phyloP scores from a whole-genome alignment of 2,113 vertebrate species.

The Nesogale talazaci region DNA sequence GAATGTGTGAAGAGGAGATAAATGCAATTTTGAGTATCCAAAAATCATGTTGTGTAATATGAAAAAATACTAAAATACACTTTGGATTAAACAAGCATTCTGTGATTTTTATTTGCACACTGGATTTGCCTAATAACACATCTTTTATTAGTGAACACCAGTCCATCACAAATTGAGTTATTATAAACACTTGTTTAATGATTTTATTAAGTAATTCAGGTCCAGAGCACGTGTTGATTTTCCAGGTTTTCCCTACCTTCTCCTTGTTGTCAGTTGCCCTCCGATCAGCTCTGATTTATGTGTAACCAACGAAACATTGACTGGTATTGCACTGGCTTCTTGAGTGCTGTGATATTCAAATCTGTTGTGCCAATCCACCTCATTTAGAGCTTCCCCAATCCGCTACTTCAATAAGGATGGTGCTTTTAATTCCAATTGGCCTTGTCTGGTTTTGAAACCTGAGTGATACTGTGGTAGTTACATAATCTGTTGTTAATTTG shows the following conservation, averaged over 20 bases:
- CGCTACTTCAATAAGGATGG: neutral
- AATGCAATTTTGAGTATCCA: neutral
- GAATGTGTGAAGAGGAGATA: conserved; percentile 21
- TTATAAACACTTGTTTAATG: neutral
- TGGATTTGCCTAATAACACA: neutral
- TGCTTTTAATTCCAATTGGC: neutral
- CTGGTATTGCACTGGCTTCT: neutral
- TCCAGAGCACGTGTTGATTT: neutral
- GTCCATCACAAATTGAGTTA: neutral
- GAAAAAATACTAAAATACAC: too few species aligned
- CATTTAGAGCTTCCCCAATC: neutral
- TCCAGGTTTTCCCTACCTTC: neutral
- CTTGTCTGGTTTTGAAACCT: neutral
- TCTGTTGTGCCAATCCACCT: neutral
- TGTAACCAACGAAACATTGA: neutral
- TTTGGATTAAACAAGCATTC: too few species aligned
- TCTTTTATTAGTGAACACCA: neutral
- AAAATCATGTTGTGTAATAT: too few species aligned
- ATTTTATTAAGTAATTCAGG: neutral
- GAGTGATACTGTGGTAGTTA: neutral
- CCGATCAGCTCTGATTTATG: neutral
- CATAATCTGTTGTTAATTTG: too few species aligned
- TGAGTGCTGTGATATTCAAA: neutral
- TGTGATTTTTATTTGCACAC: neutral
- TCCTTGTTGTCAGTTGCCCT: neutral